Evolutionary conservation across 2,888 invertebrate species (phyloP).

Genomic region (Aleiodes alternator): DNA sequence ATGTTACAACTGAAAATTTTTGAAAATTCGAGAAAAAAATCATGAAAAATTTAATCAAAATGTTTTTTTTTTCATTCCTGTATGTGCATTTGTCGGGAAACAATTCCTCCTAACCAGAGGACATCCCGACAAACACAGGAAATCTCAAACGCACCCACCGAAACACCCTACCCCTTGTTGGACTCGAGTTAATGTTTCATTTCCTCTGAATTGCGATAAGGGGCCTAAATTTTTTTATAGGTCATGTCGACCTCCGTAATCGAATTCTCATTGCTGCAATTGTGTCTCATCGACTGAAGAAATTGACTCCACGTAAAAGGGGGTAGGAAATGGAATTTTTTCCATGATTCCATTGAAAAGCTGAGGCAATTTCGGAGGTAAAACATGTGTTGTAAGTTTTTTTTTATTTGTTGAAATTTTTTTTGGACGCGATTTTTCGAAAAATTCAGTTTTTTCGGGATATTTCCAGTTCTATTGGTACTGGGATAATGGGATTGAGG

Average conservation of each 20-base stretch:
- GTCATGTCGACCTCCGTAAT: constrained; percentile 32
- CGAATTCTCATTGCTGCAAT: constrained; percentile 16
- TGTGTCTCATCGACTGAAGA: neutral
- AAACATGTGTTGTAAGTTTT: no score
- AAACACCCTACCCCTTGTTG: constrained; percentile 71
- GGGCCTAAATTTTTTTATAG: constrained; percentile 66
- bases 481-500: no score
- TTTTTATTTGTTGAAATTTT: no score
- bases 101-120: constrained; percentile 67
- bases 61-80: no score
- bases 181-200: constrained; percentile 73
- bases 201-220: constrained; percentile 70
- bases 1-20: constrained; percentile 3
- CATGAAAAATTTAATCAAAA: neutral
- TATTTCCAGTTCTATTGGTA: no score
- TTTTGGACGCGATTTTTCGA: no score
- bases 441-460: no score
- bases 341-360: no score
- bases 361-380: no score
- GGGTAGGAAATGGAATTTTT: no score
- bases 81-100: constrained; percentile 61
- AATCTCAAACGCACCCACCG: constrained; percentile 75
- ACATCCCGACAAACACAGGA: constrained; percentile 69
- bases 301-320: neutral
- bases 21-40: constrained; percentile 33